Percentiles rank a stretch among this genome's conserved stretches.
Evolutionary conservation across 2,888 invertebrate species (phyloP).

Genomic region (Acronicta psi): DNA sequence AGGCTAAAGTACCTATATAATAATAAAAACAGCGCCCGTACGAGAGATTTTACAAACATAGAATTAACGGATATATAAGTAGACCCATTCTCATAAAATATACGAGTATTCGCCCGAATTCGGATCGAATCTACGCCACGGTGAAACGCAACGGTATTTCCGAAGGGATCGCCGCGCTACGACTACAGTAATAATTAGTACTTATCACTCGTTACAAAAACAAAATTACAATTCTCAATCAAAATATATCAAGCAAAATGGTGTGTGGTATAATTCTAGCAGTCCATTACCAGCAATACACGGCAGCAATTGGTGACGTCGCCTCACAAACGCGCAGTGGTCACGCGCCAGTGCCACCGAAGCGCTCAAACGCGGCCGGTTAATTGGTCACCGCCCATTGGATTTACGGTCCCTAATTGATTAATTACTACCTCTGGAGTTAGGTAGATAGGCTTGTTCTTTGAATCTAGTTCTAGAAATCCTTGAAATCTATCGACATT

Average conservation of each 20-base stretch:
- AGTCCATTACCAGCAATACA: conserved; percentile 31
- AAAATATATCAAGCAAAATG: conserved; percentile 23
- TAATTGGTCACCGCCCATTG: conserved; percentile 49
- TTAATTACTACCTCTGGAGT: conserved; percentile 54
- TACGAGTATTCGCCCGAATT: no score
- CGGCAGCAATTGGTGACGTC: background rate
- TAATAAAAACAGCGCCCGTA: no score
- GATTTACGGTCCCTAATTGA: conserved; percentile 59
- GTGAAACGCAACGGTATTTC: no score
- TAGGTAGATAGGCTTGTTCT: conserved; percentile 33
- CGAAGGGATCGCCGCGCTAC: no score
- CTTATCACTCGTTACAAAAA: conserved; percentile 6
- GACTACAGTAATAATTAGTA: no score
- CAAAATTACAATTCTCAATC: conserved; percentile 23
- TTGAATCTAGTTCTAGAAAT: conserved; percentile 1
- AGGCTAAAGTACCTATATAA: no score
- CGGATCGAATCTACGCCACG: no score
- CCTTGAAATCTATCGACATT: background rate
- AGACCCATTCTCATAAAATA: no score
- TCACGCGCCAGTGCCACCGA: conserved; percentile 27
- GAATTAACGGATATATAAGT: no score
- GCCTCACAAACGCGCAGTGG: conserved; percentile 41
- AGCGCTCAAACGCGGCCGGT: conserved; percentile 12
- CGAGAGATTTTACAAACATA: no score
- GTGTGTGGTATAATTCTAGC: conserved; percentile 15